Evolutionary conservation across 1,140 invertebrate genomes (phyloP), one percentile per base, ranked within the genome.

Genomic region (Drosophila asahinai): DNA sequence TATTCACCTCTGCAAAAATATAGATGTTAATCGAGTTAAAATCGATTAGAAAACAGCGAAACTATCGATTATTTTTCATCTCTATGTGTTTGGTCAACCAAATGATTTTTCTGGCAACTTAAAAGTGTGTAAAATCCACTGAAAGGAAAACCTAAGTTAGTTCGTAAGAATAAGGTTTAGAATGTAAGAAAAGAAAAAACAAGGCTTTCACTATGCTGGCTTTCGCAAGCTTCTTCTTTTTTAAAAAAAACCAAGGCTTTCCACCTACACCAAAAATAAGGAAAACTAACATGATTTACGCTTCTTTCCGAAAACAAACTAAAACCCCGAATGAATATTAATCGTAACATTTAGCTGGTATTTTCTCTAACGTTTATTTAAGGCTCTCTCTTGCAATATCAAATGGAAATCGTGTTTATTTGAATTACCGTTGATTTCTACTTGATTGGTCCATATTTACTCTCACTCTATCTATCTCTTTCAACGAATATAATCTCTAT

Each of bases 381-480:
- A 77, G 52, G 22, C 49, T 57, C 30, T 73, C 49, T 68, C 40
- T 64, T 48, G 45, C 57, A 57, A 79, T 49, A 62, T 80, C 70
- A 73, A 73, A 73, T 73, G 67, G 70, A 73, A 73, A 73, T 73
- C 70, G 55, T 60, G 40, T 73, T 73, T 73, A 45, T 73, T 73
- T 73, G 30, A 17, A 73, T 73, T 73, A 73, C 66, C 45, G 43
- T 73, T 73, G 70, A 73, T 73, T 73, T 73, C 70, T 73, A 73
- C 67, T 73, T 73, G 70, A 73, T 73, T 73, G 73, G 33, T 73
- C 38, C 47, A 72, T 73, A 51, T 51, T 73, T 73, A 73, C 47
- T 73, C 45, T 48, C 47, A 43, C 40, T 59, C 17, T 42, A 15
- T 36, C 3, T 54, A 11, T 38, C 36, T 19, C 52, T 60, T 33